Conservation (phyloP, 2,797 vertebrate genomes). For the Chiloscyllium punctatum region DNA sequence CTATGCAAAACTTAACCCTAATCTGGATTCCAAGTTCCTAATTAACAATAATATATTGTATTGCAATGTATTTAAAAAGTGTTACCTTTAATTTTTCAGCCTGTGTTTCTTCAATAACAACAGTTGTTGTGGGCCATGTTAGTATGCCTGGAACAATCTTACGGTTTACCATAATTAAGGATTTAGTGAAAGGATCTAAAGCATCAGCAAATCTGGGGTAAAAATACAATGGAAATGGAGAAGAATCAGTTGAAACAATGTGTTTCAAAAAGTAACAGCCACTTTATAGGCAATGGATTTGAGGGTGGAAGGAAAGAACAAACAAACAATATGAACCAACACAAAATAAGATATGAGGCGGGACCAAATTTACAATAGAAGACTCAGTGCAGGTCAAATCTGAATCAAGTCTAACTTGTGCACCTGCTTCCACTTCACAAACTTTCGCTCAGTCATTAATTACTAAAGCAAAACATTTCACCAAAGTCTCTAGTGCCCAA, state of each 20-base stretch:
- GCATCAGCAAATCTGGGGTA: conserved; percentile 71
- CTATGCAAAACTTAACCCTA: no score
- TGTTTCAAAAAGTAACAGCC: neutral
- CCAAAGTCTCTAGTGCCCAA: neutral
- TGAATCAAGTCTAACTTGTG: neutral
- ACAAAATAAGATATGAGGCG: neutral
- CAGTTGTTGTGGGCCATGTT: conserved; percentile 81
- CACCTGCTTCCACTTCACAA: neutral
- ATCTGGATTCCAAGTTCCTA: no score
- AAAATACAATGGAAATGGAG: neutral
- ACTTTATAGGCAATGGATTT: neutral
- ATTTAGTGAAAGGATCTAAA: conserved; percentile 69
- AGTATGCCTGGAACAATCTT: conserved; percentile 74
- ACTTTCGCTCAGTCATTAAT: neutral
- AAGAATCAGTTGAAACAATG: neutral
- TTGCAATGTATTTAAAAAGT: neutral
- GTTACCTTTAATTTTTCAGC: conserved; percentile 57
- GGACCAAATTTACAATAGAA: neutral
- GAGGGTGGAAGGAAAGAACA: neutral
- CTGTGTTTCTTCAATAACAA: conserved; percentile 73
- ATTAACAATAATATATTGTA: no score
- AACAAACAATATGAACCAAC: neutral
- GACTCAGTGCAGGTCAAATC: neutral
- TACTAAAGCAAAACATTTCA: neutral
- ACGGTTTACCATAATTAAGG: conserved; percentile 69